These are phyloP conservation scores for Lasioglossum oenotherae DNA, from an alignment of 2,888 invertebrate species.

Conservation along the genomic window DNA sequence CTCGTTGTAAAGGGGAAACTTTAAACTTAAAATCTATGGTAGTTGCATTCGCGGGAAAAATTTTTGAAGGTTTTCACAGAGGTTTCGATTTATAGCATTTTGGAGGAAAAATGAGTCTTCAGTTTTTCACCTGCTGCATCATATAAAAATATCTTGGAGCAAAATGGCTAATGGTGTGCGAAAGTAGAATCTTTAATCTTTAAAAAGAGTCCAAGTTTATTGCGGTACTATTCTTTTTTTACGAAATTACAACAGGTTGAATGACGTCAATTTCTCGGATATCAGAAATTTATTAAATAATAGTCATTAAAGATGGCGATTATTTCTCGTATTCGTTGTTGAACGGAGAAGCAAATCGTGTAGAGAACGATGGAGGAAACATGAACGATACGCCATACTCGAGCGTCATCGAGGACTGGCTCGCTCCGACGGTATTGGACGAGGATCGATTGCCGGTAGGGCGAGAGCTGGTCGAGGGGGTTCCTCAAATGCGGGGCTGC, in stretches of 20 bases:
- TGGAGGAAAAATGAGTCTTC: too few relatives aligned
- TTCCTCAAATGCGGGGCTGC: conserved; percentile 74
- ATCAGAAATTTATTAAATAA: too few relatives aligned
- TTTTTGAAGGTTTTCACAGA: too few relatives aligned
- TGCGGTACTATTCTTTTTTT: not conserved
- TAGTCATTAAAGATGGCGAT: not conserved
- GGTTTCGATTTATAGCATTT: too few relatives aligned
- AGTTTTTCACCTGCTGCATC: too few relatives aligned
- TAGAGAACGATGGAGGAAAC: conserved; percentile 7
- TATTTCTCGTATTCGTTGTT: not conserved
- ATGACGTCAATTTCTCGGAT: too few relatives aligned
- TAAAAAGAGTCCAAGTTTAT: not conserved
- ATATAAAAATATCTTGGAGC: too few relatives aligned
- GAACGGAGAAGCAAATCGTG: not conserved
- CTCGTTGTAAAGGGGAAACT: too few relatives aligned
- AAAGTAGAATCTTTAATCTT: too few relatives aligned
- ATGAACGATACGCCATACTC: conserved; percentile 56
- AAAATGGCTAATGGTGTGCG: too few relatives aligned
- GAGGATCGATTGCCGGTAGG: conserved; percentile 65
- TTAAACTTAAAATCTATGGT: too few relatives aligned
- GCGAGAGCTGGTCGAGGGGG: conserved; percentile 56
- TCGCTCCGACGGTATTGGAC: conserved; percentile 60
- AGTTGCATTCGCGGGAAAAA: too few relatives aligned
- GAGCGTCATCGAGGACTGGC: conserved; percentile 42
- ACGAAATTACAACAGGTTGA: not conserved